Percentiles rank a stretch among this genome's conserved stretches.
Conservation (phyloP, 2,113 vertebrate species). For the Dolichotis patagonum region DNA sequence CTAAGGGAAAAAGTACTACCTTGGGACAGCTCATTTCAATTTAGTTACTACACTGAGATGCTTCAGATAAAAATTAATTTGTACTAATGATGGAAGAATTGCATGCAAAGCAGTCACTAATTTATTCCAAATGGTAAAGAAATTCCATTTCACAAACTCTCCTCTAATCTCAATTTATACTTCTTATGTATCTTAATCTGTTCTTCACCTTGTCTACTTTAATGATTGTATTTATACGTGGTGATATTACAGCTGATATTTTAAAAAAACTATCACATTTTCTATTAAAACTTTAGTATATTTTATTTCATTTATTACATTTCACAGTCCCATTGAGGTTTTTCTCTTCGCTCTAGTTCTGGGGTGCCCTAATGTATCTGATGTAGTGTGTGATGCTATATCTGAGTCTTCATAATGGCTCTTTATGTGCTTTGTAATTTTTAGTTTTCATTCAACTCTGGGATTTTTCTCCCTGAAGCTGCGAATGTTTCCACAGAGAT, state of each 20-base stretch:
- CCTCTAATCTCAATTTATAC: neutral
- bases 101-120: neutral
- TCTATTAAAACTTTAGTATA: neutral
- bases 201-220: neutral
- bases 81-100: neutral
- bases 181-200: neutral
- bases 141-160: neutral
- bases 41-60: slow-evolving; percentile 48
- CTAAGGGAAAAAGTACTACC: neutral
- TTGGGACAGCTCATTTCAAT: slow-evolving; percentile 28
- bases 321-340: neutral
- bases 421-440: neutral
- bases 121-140: slow-evolving; percentile 37
- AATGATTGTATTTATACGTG: neutral
- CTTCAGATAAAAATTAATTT: slow-evolving; percentile 38
- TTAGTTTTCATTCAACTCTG: neutral
- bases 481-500: neutral
- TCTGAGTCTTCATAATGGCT: neutral
- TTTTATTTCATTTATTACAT: neutral
- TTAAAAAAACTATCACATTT: neutral
- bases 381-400: neutral
- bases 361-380: neutral
- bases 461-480: neutral
- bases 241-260: neutral
- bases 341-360: neutral